Evolutionary conservation across 2,797 vertebrate species (phyloP).

Genomic region (Acipenser ruthenus): DNA sequence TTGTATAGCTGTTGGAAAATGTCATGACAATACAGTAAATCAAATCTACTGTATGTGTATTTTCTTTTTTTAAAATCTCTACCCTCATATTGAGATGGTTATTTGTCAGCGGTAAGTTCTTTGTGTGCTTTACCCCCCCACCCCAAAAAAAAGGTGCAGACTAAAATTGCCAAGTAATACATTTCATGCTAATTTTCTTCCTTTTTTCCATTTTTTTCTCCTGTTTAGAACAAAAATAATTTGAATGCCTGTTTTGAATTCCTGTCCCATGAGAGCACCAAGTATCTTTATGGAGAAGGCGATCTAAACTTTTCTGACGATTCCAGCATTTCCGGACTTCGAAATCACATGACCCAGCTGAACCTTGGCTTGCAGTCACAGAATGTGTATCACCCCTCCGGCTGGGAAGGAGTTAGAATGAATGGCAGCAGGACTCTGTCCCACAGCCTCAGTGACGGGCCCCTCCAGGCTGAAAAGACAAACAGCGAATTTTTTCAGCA

Average conservation of each 20-base stretch:
- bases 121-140: no score
- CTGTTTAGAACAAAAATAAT: conserved; percentile 88
- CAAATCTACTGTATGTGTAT: no score
- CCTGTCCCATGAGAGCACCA: conserved; percentile 88
- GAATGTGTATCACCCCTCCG: conserved; percentile 76
- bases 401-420: conserved; percentile 84
- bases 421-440: conserved; percentile 91
- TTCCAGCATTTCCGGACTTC: conserved; percentile 72
- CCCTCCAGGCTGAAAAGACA: conserved; percentile 75
- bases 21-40: no score
- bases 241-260: conserved; percentile 92
- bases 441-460: conserved; percentile 91
- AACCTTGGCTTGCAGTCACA: conserved; percentile 92
- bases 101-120: no score
- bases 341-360: conserved; percentile 98
- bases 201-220: conserved; percentile 18
- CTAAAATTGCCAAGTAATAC: no score
- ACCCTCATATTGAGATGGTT: no score
- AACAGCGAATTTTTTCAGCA: conserved; percentile 79
- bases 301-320: conserved; percentile 78
- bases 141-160: no score
- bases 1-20: no score
- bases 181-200: no score
- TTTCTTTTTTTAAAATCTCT: no score
- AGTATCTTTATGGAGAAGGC: conserved; percentile 87